Conservation (phyloP, 1,140 invertebrate genomes). For the Drosophila ambigua region DNA sequence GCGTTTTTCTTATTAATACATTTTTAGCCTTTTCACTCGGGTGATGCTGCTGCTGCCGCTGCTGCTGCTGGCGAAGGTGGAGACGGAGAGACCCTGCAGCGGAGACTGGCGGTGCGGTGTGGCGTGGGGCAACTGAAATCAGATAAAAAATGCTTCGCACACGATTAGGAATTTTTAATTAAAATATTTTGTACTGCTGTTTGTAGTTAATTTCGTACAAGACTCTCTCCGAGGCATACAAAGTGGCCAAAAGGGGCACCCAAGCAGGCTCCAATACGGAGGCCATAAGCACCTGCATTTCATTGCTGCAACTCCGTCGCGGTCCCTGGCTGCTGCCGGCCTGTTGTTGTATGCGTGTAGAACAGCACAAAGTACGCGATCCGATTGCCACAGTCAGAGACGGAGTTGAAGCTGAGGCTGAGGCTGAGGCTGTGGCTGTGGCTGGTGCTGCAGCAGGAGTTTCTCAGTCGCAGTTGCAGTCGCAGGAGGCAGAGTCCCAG, state of each 20-base stretch:
- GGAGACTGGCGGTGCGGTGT: conserved; percentile 15
- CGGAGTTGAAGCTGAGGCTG: not conserved
- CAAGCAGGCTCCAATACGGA: conserved; percentile 29
- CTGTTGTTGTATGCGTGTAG: conserved; percentile 79
- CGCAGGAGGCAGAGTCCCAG: not conserved
- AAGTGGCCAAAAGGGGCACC: conserved; percentile 43
- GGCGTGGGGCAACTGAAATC: conserved; percentile 58
- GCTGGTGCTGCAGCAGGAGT: too few relatives aligned
- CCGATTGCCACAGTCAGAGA: conserved; percentile 71
- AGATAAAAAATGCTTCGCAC: conserved; percentile 84
- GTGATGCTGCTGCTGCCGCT: conserved; percentile 5
- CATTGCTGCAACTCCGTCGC: conserved; percentile 18
- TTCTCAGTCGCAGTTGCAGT: not conserved
- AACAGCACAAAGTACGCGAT: conserved; percentile 81
- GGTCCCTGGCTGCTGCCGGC: conserved; percentile 10
- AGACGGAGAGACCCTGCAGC: conserved; percentile 5
- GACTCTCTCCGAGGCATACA: conserved; percentile 67
- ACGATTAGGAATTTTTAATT: conserved; percentile 84
- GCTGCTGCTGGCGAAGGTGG: not conserved
- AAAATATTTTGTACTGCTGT: conserved; percentile 84
- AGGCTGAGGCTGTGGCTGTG: not conserved
- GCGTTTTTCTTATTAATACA: conserved; percentile 83
- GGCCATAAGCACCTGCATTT: conserved; percentile 74
- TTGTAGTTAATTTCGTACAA: conserved; percentile 82
- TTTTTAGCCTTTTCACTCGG: conserved; percentile 63